Base-by-base conservation (phyloP, 2,113 vertebrate species). In the Ptilonorhynchus violaceus region DNA sequence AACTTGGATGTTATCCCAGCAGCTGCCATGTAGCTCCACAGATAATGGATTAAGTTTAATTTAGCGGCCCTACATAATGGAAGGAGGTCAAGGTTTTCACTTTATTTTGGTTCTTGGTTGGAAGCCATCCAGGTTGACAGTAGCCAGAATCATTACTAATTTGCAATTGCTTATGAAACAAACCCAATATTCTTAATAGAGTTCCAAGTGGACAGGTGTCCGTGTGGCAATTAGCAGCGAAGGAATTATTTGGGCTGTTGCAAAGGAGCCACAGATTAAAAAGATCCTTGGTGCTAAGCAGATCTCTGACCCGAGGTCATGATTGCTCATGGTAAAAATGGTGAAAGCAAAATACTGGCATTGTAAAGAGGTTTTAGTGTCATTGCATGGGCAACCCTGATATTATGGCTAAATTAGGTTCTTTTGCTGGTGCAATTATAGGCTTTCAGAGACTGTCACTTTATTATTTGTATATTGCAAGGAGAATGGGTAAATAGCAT, bases 51-150 rank as follows among this genome's bases (percentile, higher is more conserved):
- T 49, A 81, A 89, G 47, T 86, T 89, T 77, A 90, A 78, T 95
- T 90, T 92, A 86, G 33, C 0, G 1, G 28, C 41, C n/a, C 52
- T 89, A n/a, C 49, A 67, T 93, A 88, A 95, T 86, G 77, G 74
- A 94, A 92, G 55, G 30, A 93, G 84, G 88, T 95, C 88, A 85
- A 92, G 46, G 76, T 89, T 96, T 94, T 86, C n/a, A 49, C 72
- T 93, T 70, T 47, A 35, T 90, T 93, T 94, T 79, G 30, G 7
- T 84, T 79, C 53, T 70, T 91, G 77, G 39, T 91, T 94, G 89
- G 81, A 86, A 79, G 83, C 60, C 83, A 90, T 41, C 6, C 49
- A 72, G 41, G 18, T 2, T 92, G 68, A 78, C 64, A 67, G 39
- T 78, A 81, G 82, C 72, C 72, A 85, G 49, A 86, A 88, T 92